Conservation (phyloP, 2,888 invertebrate genomes). For the Cheilosia soror region DNA sequence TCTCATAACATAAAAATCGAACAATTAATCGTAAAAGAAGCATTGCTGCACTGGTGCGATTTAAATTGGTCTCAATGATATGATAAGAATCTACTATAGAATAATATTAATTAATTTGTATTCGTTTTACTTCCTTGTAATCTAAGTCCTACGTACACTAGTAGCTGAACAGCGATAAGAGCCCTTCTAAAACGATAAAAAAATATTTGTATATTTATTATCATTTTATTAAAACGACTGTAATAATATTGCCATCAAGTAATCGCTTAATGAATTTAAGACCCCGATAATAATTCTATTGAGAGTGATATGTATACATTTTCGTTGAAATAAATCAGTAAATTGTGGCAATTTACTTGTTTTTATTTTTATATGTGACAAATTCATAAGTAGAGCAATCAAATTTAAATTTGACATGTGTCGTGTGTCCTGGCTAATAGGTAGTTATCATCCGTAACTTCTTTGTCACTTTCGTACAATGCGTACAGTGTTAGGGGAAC, state of each 20-base stretch:
- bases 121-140: not conserved
- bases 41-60: not conserved
- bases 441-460: no score
- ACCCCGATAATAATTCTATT: conserved; percentile 2
- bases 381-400: not conserved
- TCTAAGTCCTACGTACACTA: not conserved
- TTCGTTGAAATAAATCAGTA: conserved; percentile 1
- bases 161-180: conserved; percentile 1
- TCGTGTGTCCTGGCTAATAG: no score
- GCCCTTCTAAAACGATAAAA: conserved; percentile 18
- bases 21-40: not conserved
- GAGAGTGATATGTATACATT: not conserved
- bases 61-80: not conserved
- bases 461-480: no score
- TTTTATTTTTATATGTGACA: no score
- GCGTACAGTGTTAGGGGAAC: no score
- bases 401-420: not conserved
- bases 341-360: no score
- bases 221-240: not conserved
- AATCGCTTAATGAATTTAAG: not conserved
- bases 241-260: not conserved
- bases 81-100: not conserved
- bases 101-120: conserved; percentile 5
- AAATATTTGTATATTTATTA: not conserved
- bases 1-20: not conserved